These are phyloP conservation scores for Actinopyga echinites DNA, from an alignment of 53 echinoderm and acorn worm species.

Conservation along the genomic window DNA sequence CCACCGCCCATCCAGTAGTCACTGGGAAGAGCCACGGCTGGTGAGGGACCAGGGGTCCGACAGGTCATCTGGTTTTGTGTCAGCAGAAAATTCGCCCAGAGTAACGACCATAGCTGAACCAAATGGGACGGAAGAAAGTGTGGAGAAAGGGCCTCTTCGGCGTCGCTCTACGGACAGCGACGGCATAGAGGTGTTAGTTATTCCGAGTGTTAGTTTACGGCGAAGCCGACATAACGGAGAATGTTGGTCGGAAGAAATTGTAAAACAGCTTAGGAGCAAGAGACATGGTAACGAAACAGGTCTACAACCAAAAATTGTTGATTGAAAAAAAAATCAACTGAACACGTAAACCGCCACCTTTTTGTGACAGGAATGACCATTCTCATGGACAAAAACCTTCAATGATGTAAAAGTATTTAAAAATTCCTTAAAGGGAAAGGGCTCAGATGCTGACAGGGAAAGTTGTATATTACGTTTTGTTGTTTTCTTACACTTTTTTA, in stretches of 20 bases:
- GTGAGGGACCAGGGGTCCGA: background rate
- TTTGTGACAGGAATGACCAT: too few relatives aligned
- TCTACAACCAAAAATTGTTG: background rate
- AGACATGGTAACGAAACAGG: background rate
- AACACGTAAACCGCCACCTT: background rate
- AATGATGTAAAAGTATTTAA: too few relatives aligned
- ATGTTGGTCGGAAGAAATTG: background rate
- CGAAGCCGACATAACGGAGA: background rate
- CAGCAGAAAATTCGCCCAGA: background rate
- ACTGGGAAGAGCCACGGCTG: background rate
- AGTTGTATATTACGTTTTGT: too few relatives aligned
- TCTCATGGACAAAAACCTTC: too few relatives aligned
- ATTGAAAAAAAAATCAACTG: too few relatives aligned
- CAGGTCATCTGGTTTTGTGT: slow-evolving; percentile 7
- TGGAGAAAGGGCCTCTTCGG: background rate
- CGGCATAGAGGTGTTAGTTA: slow-evolving; percentile 1
- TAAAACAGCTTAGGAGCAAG: background rate
- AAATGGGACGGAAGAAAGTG: background rate
- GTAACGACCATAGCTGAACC: background rate
- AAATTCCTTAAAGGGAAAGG: too few relatives aligned
- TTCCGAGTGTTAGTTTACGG: background rate
- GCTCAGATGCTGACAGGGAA: too few relatives aligned
- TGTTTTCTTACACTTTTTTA: too few relatives aligned
- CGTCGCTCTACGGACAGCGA: background rate
- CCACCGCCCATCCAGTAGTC: background rate